Evolutionary conservation across 37 sponge, comb jelly and placozoan species (phyloP).

Genomic region (Corticium candelabrum): DNA sequence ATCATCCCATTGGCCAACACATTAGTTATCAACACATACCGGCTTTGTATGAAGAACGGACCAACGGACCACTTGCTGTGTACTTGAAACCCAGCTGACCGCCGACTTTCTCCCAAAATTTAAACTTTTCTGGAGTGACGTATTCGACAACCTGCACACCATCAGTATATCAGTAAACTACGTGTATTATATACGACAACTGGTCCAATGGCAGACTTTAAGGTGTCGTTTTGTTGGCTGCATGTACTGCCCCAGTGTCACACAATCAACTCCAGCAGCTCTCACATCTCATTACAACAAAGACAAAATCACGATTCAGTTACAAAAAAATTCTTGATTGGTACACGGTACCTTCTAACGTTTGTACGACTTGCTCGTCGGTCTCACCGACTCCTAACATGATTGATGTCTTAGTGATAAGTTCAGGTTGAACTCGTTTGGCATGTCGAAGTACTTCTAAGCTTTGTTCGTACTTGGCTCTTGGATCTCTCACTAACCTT

Average conservation of each 20-base stretch:
- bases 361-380: conserved; percentile 77
- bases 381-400: conserved; percentile 98
- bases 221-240: conserved; percentile 93
- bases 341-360: conserved; percentile 17
- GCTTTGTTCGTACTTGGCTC: conserved; percentile 89
- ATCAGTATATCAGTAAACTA: not conserved
- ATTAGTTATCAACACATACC: conserved; percentile 24
- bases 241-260: conserved; percentile 98
- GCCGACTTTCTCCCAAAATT: conserved; percentile 89
- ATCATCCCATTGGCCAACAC: not conserved
- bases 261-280: conserved; percentile 81
- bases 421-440: conserved; percentile 41
- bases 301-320: not conserved
- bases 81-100: conserved; percentile 81
- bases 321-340: not conserved
- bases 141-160: conserved; percentile 77
- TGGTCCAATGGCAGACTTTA: conserved; percentile 47
- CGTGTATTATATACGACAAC: too few species aligned
- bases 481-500: conserved; percentile 93
- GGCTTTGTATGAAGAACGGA: conserved; percentile 95
- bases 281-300: conserved; percentile 50
- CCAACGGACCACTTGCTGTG: conserved; percentile 97
- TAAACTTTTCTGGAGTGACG: conserved; percentile 92
- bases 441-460: conserved; percentile 82
- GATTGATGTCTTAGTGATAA: conserved; percentile 96